Evolutionary conservation across 1,140 invertebrate species (phyloP), one percentile per base, ranked within the genome.

Genomic region (Elysia chlorotica): DNA sequence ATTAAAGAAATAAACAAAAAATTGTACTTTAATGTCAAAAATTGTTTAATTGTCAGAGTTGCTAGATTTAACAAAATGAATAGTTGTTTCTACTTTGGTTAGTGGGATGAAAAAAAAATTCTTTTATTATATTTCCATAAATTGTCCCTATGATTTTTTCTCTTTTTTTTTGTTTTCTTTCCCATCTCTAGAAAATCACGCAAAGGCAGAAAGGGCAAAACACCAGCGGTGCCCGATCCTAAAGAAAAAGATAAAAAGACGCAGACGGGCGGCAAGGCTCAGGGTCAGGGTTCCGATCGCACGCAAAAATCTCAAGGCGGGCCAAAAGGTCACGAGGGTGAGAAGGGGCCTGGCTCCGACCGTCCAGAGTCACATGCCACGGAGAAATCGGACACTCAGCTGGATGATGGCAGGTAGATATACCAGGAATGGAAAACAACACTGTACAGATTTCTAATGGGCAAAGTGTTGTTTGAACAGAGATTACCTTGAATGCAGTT

Each of bases 341-440:
- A 85, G n/a, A 82, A 86, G 33, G 71, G 71, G 10, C 73, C 77
- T 21, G 76, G 71, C 21, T 76, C 79, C 31, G 85, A 86, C 23
- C 71, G 86, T 25, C 85, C 86, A 14, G 86, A 87, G 62, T 86
- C 84, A 28, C 84, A 86, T 65, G 73, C 78, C 37, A 87, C 84
- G 23, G 85, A 86, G 65, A 85, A 84, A 69, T 83, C 82, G 74
- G 82, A 85, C 57, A 72, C 70, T 31, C 67, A 73, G 23, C 54
- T 71, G 0, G 83, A 85, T 38, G 82, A 81, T 25, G 77, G 74
- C 28, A 85, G 85, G 84, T 86, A 75, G 78, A 82, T 82, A n/a
- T n/a, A n/a, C n/a, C n/a, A n/a, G n/a, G n/a, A n/a, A n/a, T n/a
- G n/a, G n/a, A n/a, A n/a, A n/a, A n/a, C n/a, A n/a, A n/a, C n/a